These are phyloP conservation scores for Pelodytes ibericus DNA, from an alignment of 2,797 vertebrate genomes.

Conservation along the genomic window DNA sequence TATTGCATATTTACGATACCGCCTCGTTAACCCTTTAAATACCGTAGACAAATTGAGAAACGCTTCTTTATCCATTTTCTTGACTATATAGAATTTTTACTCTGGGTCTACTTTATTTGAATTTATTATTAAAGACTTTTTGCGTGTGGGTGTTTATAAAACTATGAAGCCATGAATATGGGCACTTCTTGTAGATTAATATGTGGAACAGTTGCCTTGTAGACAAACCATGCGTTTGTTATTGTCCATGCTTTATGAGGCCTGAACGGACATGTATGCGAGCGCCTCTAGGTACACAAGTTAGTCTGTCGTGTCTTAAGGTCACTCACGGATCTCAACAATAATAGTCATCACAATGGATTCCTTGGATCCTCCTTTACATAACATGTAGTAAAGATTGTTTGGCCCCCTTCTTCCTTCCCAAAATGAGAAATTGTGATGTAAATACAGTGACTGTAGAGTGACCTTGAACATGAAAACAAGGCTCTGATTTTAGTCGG, in stretches of 20 bases:
- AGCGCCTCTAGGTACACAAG: slow-evolving; percentile 2
- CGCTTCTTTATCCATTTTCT: too few relatives aligned
- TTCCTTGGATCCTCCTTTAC: too few relatives aligned
- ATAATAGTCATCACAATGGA: too few relatives aligned
- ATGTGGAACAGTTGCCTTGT: slow-evolving; percentile 11
- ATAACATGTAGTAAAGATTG: too few relatives aligned
- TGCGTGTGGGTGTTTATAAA: neutral
- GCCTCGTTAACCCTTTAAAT: too few relatives aligned
- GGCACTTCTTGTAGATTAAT: neutral
- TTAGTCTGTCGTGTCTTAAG: neutral
- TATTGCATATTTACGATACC: too few relatives aligned
- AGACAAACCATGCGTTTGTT: slow-evolving; percentile 8
- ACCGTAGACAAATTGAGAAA: too few relatives aligned
- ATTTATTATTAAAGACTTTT: too few relatives aligned
- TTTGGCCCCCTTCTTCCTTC: too few relatives aligned
- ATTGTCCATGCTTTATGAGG: slow-evolving; percentile 7
- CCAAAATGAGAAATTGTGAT: neutral
- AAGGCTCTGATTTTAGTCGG: too few relatives aligned
- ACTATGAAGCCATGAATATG: neutral
- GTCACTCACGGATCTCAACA: neutral
- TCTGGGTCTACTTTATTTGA: too few relatives aligned
- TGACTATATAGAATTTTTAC: too few relatives aligned
- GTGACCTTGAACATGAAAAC: neutral
- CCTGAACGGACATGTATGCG: slow-evolving; percentile 20
- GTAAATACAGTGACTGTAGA: neutral